Base-by-base conservation (phyloP, 2,888 invertebrate species). In the Sinelater perroti region DNA sequence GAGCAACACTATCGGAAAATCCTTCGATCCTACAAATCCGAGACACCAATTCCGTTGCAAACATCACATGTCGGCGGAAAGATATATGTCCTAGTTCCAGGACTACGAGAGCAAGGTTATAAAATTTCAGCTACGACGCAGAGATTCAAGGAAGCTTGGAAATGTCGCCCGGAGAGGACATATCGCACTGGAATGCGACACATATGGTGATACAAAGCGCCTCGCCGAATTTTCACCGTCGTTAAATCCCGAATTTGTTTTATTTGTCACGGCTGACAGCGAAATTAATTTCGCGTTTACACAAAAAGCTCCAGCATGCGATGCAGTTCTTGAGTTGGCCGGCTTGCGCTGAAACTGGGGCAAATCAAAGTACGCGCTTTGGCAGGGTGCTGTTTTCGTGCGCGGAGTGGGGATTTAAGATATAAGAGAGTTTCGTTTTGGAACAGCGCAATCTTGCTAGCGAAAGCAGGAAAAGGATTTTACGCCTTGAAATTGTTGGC, bases 111-210 rank as follows among this genome's bases (percentile, higher is more conserved):
- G 56, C 52, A 56, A 47, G 60, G 60, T 60, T 60, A 60, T 60
- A 60, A 60, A 60, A 60, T 60, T 60, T 60, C 60, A 47, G 51
- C 60, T 54, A 52, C 60, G 55, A 50, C 50, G 50, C 60, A 46
- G 60, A 60, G 60, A 60, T 60, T 60, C 56, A 60, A 56, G 56
- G 56, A 57, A 62, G 65, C 65, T 64, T 62, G 62, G 62, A 64
- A 64, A 62, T 63, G 65, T 63, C 65, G 56, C 58, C 54, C 57
- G 55, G 47, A 61, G 59, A 57, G 62, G 58, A 59, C 57, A 61
- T 58, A 63, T 62, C 49, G 57, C 57, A 49, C 61, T 40, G 66
- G 66, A 70, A 69, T 67, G 67, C 67, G 69, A 69, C 68, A 69
- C 69, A 67, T 68, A 69, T 69, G 70, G 66, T 66, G 64, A 67